Percentiles rank a stretch among this genome's conserved stretches.
Conservation (phyloP, 2,113 vertebrate species). For the Paramisgurnus dabryanus region DNA sequence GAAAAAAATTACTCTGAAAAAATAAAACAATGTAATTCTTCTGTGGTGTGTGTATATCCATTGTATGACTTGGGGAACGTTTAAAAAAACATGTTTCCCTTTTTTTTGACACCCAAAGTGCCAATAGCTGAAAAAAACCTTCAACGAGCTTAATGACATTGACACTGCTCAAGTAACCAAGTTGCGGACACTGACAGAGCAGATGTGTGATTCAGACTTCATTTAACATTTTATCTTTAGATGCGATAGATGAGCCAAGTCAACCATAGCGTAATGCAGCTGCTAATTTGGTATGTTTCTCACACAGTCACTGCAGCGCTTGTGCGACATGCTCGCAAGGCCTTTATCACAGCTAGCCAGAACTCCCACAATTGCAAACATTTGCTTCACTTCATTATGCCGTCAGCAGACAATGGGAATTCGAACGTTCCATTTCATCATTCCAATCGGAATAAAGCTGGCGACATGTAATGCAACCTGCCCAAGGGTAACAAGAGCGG, state of each 20-base stretch:
- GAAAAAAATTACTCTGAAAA: too few species aligned
- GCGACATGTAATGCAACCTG: not conserved
- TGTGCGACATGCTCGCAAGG: constrained; percentile 1
- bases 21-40: too few species aligned
- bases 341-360: constrained; percentile 32
- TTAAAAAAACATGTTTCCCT: too few species aligned
- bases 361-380: constrained; percentile 15
- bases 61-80: too few species aligned
- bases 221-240: constrained; percentile 2
- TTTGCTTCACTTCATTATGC: constrained; percentile 43
- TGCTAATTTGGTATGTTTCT: constrained; percentile 44
- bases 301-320: not conserved
- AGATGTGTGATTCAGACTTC: constrained; percentile 6
- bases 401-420: constrained; percentile 30
- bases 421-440: constrained; percentile 21
- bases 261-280: constrained; percentile 1
- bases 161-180: constrained; percentile 1
- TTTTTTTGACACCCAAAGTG: too few species aligned
- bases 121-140: too few species aligned
- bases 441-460: constrained; percentile 1
- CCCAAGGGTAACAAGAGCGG: constrained; percentile 13
- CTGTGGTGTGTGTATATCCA: too few species aligned
- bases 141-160: constrained; percentile 4
- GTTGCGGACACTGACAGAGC: not conserved
- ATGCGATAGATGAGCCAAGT: constrained; percentile 13